Evolutionary conservation across 2,888 invertebrate species (phyloP), one percentile per base, ranked within the genome.

Genomic region (Epinotia bilunana): DNA sequence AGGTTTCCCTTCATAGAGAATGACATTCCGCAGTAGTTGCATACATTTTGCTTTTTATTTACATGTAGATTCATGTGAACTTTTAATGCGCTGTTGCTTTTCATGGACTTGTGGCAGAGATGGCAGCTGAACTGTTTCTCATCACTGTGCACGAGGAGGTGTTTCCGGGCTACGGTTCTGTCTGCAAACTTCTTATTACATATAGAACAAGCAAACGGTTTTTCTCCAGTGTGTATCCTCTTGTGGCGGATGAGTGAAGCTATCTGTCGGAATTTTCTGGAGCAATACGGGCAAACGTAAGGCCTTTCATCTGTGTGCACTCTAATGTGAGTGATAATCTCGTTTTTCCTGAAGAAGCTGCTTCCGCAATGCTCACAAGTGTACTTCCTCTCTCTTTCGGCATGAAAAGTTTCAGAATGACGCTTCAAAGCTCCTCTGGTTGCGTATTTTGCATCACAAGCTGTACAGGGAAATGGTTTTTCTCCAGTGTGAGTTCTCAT

Each of bases 1-100:
- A 95, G 83, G 76, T 95, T 95, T 3, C 95, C 95, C 70, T 95
- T 94, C 79, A 95, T 90, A 12, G 94, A 91, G 78, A 95, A 95
- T 23, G 94, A 90, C 84, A 87, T 85, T 0, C 94, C 93, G 73
- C 94, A 94, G 73, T 88, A 88, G 72, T 83, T 92, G 79, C 94
- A 94, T 20, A 93, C 83, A 74, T 90, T 89, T n/a, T 86, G 86
- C 65, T 91, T 94, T 18, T 90, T 89, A 79, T 92, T 92, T 2
- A 87, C 85, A 79, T 94, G 94, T 12, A 87, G 78, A 0, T 78
- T 81, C 83, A 95, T 89, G 77, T 95, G 95, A 0, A 92, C 91
- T 73, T 90, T 93, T 0, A 95, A 84, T 73, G 95, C 93, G 11
- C 91, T 90, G 55, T 91, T 92, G 11, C 93, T 92, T 78, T 95